phyloP scores from a whole-genome alignment of 2,113 vertebrate genomes.

The Sarotherodon lohbergeri region DNA sequence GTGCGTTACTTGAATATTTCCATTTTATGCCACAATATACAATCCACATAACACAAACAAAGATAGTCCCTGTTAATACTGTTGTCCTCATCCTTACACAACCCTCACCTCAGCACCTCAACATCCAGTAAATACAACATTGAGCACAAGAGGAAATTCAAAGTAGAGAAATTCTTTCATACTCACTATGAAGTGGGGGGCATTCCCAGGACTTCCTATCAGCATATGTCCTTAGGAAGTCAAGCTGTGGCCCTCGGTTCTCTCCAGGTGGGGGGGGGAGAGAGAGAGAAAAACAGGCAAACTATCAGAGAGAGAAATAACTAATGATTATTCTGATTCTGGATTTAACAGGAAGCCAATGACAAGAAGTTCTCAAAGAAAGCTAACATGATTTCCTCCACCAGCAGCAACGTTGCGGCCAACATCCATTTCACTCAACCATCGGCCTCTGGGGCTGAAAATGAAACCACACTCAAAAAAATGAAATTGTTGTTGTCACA shows the following conservation, averaged over 20 bases:
- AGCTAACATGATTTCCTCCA: background rate
- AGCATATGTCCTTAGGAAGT: background rate
- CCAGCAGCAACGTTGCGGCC: background rate
- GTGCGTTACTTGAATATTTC: background rate
- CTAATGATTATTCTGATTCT: background rate
- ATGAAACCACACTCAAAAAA: background rate
- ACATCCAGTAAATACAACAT: background rate
- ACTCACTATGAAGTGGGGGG: background rate
- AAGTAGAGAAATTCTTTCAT: fast-evolving
- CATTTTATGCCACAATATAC: background rate
- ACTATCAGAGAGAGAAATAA: too few relatives aligned
- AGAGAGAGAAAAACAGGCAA: too few relatives aligned
- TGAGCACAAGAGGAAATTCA: background rate
- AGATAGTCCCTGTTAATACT: background rate
- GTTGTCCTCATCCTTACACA: background rate
- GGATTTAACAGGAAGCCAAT: background rate
- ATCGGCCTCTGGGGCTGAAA: background rate
- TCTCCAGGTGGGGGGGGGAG: too few relatives aligned
- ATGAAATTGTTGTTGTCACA: too few relatives aligned
- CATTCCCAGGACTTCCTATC: background rate
- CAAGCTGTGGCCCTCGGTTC: background rate
- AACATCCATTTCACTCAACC: background rate
- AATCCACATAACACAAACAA: background rate
- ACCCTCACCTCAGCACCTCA: background rate
- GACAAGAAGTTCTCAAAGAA: background rate